Conservation (phyloP, 2,888 invertebrate species). For the Platycnemis pennipes region DNA sequence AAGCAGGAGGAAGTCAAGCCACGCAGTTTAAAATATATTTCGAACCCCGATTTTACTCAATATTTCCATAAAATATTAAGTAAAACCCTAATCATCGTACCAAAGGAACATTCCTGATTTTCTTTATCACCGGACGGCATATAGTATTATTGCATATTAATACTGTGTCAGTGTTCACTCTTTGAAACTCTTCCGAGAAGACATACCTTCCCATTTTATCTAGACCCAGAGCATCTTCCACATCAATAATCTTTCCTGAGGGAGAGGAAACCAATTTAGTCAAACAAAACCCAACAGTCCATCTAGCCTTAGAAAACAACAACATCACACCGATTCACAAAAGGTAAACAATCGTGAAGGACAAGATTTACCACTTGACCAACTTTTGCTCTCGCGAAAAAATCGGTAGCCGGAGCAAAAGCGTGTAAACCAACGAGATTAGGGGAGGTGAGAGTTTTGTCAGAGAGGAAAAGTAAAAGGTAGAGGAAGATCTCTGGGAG, state of each 20-base stretch:
- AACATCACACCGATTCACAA: neutral
- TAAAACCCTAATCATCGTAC: neutral
- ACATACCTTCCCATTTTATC: neutral
- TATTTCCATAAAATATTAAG: neutral
- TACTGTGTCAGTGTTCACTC: neutral
- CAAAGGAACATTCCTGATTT: neutral
- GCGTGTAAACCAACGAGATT: neutral
- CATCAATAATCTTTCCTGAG: neutral
- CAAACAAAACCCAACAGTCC: neutral
- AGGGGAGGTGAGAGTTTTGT: neutral
- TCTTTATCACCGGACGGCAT: neutral
- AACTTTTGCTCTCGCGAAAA: neutral
- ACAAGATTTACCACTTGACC: neutral
- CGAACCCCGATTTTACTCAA: neutral
- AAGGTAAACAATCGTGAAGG: neutral
- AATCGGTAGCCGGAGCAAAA: no score
- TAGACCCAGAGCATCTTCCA: neutral
- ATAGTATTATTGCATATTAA: neutral
- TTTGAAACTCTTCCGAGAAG: neutral
- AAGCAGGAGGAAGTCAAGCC: neutral
- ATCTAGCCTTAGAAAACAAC: neutral
- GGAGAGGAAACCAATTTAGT: neutral
- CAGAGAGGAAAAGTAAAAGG: neutral
- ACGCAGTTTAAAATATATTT: neutral
- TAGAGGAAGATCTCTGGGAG: neutral